Conservation (phyloP, 1,140 invertebrate genomes). For the Dicyema japonicum region DNA sequence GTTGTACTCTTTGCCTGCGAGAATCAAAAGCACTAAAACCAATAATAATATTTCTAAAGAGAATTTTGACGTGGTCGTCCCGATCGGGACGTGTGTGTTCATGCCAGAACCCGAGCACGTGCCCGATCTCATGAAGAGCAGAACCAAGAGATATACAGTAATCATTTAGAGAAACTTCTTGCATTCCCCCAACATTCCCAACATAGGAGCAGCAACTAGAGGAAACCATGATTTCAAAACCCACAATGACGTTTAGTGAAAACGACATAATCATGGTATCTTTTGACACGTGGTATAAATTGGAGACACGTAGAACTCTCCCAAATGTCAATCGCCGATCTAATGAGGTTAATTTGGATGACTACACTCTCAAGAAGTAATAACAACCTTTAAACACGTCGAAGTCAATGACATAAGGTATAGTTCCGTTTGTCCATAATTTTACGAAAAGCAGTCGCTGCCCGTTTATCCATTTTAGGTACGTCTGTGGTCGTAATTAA, state of each 20-base stretch:
- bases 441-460: constrained; percentile 63
- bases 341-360: no score
- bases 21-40: no score
- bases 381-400: no score
- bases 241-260: no score
- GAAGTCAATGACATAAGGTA: constrained; percentile 81
- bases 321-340: no score
- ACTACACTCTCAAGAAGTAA: no score
- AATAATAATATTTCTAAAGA: background rate
- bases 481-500: no score
- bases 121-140: constrained; percentile 83
- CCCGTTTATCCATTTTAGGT: constrained; percentile 28
- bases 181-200: constrained; percentile 58
- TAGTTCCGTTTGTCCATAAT: constrained; percentile 81
- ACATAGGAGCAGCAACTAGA: constrained; percentile 84
- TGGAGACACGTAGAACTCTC: no score
- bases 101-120: constrained; percentile 92
- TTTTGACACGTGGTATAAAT: no score
- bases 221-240: no score
- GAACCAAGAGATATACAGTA: constrained; percentile 98
- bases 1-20: constrained; percentile 84
- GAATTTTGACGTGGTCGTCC: constrained; percentile 28
- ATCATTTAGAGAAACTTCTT: constrained; percentile 87
- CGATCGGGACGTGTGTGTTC: constrained; percentile 84
- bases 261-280: no score